phyloP scores from a whole-genome alignment of 2,888 invertebrate genomes.

The Platypus cylindrus region DNA sequence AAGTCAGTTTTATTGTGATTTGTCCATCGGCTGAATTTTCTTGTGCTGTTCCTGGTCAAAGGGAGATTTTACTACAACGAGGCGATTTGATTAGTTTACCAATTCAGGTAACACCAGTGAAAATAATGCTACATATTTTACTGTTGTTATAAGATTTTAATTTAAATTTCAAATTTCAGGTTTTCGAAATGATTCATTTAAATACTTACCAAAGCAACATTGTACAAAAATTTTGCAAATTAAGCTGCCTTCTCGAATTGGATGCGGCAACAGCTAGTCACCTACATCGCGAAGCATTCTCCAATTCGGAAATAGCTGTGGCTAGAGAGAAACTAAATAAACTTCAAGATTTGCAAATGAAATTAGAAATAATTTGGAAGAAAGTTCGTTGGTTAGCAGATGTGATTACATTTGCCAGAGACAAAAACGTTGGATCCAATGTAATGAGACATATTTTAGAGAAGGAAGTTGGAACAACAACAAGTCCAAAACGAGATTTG shows the following conservation, averaged over 20 bases:
- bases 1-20: slow-evolving; percentile 84
- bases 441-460: slow-evolving; percentile 36
- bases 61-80: slow-evolving; percentile 71
- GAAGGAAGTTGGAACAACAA: slow-evolving; percentile 26
- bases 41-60: slow-evolving; percentile 79
- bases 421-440: slow-evolving; percentile 42
- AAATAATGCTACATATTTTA: neutral
- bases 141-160: neutral
- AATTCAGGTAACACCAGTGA: slow-evolving; percentile 36
- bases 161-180: slow-evolving; percentile 45
- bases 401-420: slow-evolving; percentile 85
- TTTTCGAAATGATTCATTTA: slow-evolving; percentile 88
- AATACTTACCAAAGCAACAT: slow-evolving; percentile 87
- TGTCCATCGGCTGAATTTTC: slow-evolving; percentile 88
- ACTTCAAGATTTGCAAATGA: slow-evolving; percentile 72
- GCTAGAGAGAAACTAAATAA: slow-evolving; percentile 76
- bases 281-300: slow-evolving; percentile 89
- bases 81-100: slow-evolving; percentile 82
- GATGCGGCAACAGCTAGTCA: slow-evolving; percentile 87
- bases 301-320: slow-evolving; percentile 69
- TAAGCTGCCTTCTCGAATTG: slow-evolving; percentile 87
- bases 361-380: slow-evolving; percentile 84
- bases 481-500: slow-evolving; percentile 41
- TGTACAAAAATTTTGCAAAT: slow-evolving; percentile 78
- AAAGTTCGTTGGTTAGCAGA: slow-evolving; percentile 93